Percentiles rank a stretch among this genome's conserved stretches.
Evolutionary conservation across 2,113 vertebrate genomes (phyloP).

Genomic region (Acrocephalus arundinaceus): DNA sequence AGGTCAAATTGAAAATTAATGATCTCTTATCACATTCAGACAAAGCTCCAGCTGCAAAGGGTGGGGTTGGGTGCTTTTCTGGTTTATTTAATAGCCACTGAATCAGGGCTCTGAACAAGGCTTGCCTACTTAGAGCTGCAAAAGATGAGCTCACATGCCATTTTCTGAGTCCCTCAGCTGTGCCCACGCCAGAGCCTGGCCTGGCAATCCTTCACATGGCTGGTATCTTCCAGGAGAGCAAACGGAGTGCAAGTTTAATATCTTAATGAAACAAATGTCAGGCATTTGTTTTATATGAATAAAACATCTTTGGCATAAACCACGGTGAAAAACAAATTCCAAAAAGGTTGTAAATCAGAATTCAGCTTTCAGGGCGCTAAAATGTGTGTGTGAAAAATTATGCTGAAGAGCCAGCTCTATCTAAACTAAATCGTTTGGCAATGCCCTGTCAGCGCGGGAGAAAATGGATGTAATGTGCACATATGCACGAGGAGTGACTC

Average conservation of each 20-base stretch:
- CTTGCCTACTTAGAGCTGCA: slow-evolving; percentile 24
- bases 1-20: slow-evolving; percentile 71
- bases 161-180: neutral
- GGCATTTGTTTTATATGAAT: slow-evolving; percentile 63
- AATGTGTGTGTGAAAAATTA: slow-evolving; percentile 46
- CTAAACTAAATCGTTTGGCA: slow-evolving; percentile 45
- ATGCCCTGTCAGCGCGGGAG: slow-evolving; percentile 22
- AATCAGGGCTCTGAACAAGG: slow-evolving; percentile 17
- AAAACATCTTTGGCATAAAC: slow-evolving; percentile 60
- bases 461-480: slow-evolving; percentile 45
- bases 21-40: slow-evolving; percentile 67
- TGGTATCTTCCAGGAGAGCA: neutral
- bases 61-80: slow-evolving; percentile 59
- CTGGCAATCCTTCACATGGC: neutral
- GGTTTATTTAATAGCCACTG: slow-evolving; percentile 60
- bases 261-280: slow-evolving; percentile 67
- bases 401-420: slow-evolving; percentile 30
- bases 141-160: slow-evolving; percentile 53
- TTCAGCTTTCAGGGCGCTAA: slow-evolving; percentile 39
- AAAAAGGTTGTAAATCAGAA: slow-evolving; percentile 57
- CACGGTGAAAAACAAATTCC: slow-evolving; percentile 47
- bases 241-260: slow-evolving; percentile 36
- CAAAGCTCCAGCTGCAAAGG: slow-evolving; percentile 66
- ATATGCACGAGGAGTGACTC: slow-evolving; percentile 68
- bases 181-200: neutral